Conservation (phyloP, 2,888 invertebrate species). For the Anoplius nigerrimus region DNA sequence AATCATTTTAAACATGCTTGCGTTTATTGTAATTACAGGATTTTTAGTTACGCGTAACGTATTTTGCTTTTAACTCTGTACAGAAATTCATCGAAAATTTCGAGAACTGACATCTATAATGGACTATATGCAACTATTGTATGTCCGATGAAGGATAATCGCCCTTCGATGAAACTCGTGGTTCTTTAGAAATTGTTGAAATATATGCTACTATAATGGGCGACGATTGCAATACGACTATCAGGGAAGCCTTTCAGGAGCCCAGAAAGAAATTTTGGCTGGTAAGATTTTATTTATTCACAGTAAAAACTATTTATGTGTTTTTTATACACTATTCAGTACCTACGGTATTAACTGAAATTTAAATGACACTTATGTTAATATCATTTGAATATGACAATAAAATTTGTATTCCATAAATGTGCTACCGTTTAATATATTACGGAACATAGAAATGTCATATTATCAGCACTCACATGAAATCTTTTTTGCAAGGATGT, state of each 20-base stretch:
- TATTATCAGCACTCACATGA: too few relatives aligned
- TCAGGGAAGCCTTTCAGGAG: constrained; percentile 66
- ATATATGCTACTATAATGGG: constrained; percentile 28
- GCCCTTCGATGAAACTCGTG: not conserved
- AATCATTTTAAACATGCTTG: too few relatives aligned
- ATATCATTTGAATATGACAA: not conserved
- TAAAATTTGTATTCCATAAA: constrained; percentile 5
- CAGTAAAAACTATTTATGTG: not conserved
- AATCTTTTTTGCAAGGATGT: too few relatives aligned
- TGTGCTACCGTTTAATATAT: too few relatives aligned
- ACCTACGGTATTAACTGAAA: not conserved
- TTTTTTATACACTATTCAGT: not conserved
- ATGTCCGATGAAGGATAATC: too few relatives aligned
- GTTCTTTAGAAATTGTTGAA: not conserved
- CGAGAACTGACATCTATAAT: too few relatives aligned
- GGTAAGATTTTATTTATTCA: constrained; percentile 50
- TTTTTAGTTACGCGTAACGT: too few relatives aligned
- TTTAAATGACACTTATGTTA: constrained; percentile 2
- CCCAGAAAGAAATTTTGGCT: constrained; percentile 70
- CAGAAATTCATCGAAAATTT: too few relatives aligned
- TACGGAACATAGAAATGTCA: too few relatives aligned
- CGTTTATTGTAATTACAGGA: too few relatives aligned
- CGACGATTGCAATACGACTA: constrained; percentile 60
- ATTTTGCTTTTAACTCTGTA: too few relatives aligned
- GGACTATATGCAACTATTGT: too few relatives aligned